A percentile compares a stretch with the other conserved stretches of the same genome.
phyloP scores from a whole-genome alignment of 1,140 invertebrate genomes.

The Parasteatoda tepidariorum region DNA sequence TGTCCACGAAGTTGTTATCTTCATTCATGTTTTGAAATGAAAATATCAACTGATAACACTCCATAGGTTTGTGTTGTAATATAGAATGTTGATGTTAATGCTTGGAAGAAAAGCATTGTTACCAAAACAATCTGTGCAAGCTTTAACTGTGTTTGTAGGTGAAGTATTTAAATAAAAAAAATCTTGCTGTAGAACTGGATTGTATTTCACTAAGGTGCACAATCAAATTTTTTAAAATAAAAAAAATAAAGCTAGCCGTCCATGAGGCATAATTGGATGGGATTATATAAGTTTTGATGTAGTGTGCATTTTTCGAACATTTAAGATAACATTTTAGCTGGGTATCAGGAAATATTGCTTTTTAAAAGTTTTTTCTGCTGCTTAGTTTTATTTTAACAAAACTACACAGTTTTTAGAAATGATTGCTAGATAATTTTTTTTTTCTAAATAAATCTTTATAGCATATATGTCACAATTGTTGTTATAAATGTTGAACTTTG shows the following conservation, averaged over 20 bases:
- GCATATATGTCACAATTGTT: not conserved
- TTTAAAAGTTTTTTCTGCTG: no score
- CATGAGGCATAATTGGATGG: constrained; percentile 14
- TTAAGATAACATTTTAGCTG: not conserved
- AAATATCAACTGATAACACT: no score
- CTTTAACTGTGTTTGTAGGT: not conserved
- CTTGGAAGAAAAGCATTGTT: not conserved
- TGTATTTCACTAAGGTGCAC: constrained; percentile 40
- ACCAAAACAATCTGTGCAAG: constrained; percentile 1
- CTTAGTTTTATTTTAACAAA: no score
- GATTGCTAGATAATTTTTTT: not conserved
- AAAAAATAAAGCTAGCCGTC: constrained; percentile 44
- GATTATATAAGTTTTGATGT: not conserved
- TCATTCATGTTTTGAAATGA: no score
- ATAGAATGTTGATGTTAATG: not conserved
- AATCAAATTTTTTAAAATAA: constrained; percentile 39
- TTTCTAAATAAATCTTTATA: not conserved
- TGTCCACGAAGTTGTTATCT: no score
- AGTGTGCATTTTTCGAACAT: not conserved
- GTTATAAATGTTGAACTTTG: not conserved
- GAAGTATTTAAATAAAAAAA: not conserved
- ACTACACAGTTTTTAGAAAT: not conserved
- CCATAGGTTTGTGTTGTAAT: constrained; percentile 14
- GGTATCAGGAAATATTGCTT: not conserved
- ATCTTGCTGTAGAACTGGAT: constrained; percentile 18